These are phyloP conservation scores for Sparidentex hasta DNA, from an alignment of 2,797 vertebrate species.

Conservation along the genomic window DNA sequence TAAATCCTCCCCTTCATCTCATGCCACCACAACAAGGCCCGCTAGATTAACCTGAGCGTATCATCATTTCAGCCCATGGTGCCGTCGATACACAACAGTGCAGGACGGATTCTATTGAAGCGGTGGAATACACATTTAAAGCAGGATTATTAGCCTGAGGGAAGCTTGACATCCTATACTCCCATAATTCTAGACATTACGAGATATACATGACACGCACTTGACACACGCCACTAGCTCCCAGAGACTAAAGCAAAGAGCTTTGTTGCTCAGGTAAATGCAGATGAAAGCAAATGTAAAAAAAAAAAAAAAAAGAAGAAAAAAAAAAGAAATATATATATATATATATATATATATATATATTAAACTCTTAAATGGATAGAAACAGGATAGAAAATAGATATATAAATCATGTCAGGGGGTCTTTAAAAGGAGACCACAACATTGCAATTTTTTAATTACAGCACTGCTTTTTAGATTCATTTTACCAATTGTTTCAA, in stretches of 20 bases:
- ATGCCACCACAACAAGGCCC: slow-evolving; percentile 74
- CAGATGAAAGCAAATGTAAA: slow-evolving; percentile 44
- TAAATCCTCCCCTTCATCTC: slow-evolving; percentile 80
- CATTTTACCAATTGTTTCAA: slow-evolving; percentile 20
- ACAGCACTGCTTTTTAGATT: slow-evolving; percentile 15
- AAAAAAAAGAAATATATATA: no score
- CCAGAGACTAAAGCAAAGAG: slow-evolving; percentile 38
- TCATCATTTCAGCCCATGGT: slow-evolving; percentile 61
- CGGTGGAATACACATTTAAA: slow-evolving; percentile 39
- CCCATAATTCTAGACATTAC: slow-evolving; percentile 25
- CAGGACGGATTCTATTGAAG: slow-evolving; percentile 30
- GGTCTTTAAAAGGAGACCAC: slow-evolving; percentile 2
- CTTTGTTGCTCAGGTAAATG: slow-evolving; percentile 46
- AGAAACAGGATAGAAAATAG: no score
- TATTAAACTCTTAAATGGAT: no score
- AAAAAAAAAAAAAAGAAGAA: slow-evolving; percentile 10
- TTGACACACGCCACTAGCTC: slow-evolving; percentile 1
- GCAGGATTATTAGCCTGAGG: slow-evolving; percentile 44
- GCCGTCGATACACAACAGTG: slow-evolving; percentile 50
- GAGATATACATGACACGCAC: slow-evolving; percentile 13
- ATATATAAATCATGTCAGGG: slow-evolving; percentile 30
- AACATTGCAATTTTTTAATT: slow-evolving; percentile 19
- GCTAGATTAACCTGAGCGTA: slow-evolving; percentile 74
- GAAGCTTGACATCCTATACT: slow-evolving; percentile 26
- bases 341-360: no score